Evolutionary conservation across 2,888 invertebrate genomes (phyloP).

Genomic region (Drosophila infuscata): DNA sequence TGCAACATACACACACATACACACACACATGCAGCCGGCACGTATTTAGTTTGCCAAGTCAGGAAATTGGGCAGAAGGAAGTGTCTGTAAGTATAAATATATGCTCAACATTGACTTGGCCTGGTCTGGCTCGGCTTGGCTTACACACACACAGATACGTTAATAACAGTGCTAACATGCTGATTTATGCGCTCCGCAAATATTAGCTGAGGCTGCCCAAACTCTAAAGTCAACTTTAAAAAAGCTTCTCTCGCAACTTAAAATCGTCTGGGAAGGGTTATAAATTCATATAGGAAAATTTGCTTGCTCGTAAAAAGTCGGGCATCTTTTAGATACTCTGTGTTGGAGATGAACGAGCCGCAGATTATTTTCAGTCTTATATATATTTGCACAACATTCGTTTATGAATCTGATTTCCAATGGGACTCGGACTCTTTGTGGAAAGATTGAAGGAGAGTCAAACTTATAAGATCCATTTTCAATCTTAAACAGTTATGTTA

Average conservation of each 20-base stretch:
- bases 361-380: not conserved
- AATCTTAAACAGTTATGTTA: not conserved
- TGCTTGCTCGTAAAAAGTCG: not conserved
- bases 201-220: slow-evolving; percentile 56
- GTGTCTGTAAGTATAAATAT: slow-evolving; percentile 31
- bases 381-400: not conserved
- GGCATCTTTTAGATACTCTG: not conserved
- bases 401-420: not conserved
- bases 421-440: not conserved
- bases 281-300: not conserved
- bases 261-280: slow-evolving; percentile 10
- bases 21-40: not conserved
- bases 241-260: slow-evolving; percentile 46
- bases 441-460: not conserved
- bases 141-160: slow-evolving; percentile 47
- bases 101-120: slow-evolving; percentile 13
- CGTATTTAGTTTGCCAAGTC: slow-evolving; percentile 46
- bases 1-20: slow-evolving; percentile 4
- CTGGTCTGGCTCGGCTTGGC: slow-evolving; percentile 9
- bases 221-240: slow-evolving; percentile 31
- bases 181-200: slow-evolving; percentile 70
- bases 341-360: not conserved
- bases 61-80: slow-evolving; percentile 58
- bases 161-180: slow-evolving; percentile 72
- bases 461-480: not conserved